These are phyloP conservation scores for Myxocyprinus asiaticus DNA, from an alignment of 2,113 vertebrate species.

Conservation along the genomic window DNA sequence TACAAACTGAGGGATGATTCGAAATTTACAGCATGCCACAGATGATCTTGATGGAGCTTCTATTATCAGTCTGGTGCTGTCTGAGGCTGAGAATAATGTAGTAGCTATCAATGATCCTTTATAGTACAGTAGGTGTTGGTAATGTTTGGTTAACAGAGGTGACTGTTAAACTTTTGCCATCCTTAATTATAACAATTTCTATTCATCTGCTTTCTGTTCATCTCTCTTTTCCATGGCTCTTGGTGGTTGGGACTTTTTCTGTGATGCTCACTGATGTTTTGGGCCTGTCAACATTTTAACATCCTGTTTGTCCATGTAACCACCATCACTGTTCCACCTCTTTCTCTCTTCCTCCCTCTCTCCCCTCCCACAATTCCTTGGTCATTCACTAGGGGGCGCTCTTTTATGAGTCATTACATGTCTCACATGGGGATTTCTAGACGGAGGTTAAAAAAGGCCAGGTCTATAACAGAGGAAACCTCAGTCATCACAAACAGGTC, in stretches of 20 bases:
- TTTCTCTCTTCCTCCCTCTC: slow-evolving; percentile 38
- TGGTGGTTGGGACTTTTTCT: slow-evolving; percentile 25
- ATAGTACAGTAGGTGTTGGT: neutral
- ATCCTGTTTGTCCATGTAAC: slow-evolving; percentile 52
- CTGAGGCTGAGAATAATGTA: too few relatives aligned
- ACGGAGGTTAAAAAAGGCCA: slow-evolving; percentile 74
- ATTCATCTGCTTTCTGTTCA: slow-evolving; percentile 7
- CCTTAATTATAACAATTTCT: slow-evolving; percentile 32
- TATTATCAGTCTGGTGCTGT: too few relatives aligned
- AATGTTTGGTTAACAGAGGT: slow-evolving; percentile 9
- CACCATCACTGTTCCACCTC: slow-evolving; percentile 46
- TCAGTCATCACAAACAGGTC: slow-evolving; percentile 67
- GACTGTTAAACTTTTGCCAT: neutral
- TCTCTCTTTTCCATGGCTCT: neutral
- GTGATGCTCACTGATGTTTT: slow-evolving; percentile 46
- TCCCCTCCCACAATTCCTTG: slow-evolving; percentile 23
- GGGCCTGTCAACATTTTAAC: slow-evolving; percentile 43
- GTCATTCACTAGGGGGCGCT: slow-evolving; percentile 68
- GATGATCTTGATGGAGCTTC: too few relatives aligned
- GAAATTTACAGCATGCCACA: too few relatives aligned
- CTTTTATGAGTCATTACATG: slow-evolving; percentile 78
- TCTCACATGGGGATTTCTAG: slow-evolving; percentile 71
- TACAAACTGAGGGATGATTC: too few relatives aligned
- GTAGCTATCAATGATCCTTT: neutral
- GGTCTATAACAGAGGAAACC: slow-evolving; percentile 68